A percentile compares a stretch with the other conserved stretches of the same genome.
These are phyloP conservation scores for Rhizomys pruinosus DNA, from an alignment of 2,113 vertebrate species.

Conservation along the genomic window DNA sequence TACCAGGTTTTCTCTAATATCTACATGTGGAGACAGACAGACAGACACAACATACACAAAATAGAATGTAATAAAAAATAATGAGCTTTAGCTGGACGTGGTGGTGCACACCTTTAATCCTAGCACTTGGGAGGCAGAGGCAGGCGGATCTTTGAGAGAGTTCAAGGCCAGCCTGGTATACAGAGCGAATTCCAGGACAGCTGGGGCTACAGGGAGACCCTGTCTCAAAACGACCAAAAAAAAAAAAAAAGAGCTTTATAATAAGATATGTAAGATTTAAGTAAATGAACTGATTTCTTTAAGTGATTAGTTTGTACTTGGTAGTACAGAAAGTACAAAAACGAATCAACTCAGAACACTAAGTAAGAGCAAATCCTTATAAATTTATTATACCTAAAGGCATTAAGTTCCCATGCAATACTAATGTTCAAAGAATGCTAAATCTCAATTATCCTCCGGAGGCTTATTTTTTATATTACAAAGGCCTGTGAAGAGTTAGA, in stretches of 20 bases:
- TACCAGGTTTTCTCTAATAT: neutral
- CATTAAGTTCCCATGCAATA: slow-evolving; percentile 10
- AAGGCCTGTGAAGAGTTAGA: no score
- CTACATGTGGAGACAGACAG: neutral
- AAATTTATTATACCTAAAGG: neutral
- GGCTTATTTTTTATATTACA: neutral
- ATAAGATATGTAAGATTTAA: neutral
- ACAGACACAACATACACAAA: no score
- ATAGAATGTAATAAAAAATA: neutral
- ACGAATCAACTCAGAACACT: neutral
- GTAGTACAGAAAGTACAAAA: neutral
- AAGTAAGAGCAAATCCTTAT: neutral
- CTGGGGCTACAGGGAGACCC: no score
- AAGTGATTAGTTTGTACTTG: neutral
- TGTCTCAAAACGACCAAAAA: no score
- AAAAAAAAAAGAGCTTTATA: neutral
- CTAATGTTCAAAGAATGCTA: slow-evolving; percentile 2
- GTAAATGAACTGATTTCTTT: neutral
- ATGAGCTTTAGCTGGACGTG: no score
- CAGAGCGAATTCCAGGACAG: no score
- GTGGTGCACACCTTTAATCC: no score
- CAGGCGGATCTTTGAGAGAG: no score
- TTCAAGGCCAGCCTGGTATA: no score
- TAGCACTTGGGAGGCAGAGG: no score
- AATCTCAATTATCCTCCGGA: slow-evolving; percentile 17